Percentiles rank a stretch among this genome's conserved stretches.
phyloP scores from a whole-genome alignment of 2,888 invertebrate genomes.

The Dichetophora obliterata region DNA sequence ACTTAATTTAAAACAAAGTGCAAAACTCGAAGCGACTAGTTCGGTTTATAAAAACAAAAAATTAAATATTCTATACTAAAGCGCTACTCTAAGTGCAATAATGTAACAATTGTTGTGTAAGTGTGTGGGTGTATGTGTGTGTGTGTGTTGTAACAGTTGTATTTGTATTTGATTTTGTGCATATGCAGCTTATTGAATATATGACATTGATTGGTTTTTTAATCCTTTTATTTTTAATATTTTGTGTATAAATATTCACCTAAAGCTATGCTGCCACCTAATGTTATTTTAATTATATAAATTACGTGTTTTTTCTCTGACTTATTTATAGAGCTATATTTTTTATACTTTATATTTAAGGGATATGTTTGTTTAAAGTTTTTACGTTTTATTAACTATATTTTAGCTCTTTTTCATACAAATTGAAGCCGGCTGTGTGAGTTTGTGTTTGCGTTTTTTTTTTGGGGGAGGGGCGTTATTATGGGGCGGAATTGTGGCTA shows the following conservation, averaged over 20 bases:
- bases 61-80: too few relatives aligned
- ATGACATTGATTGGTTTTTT: background rate
- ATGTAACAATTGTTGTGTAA: slow-evolving; percentile 14
- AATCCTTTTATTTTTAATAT: background rate
- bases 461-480: background rate
- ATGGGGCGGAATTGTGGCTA: background rate
- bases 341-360: too few relatives aligned
- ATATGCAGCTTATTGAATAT: slow-evolving; percentile 17
- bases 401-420: too few relatives aligned
- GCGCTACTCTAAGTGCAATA: background rate
- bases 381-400: too few relatives aligned
- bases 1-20: too few relatives aligned
- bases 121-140: background rate
- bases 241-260: background rate
- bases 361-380: slow-evolving; percentile 6
- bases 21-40: too few relatives aligned
- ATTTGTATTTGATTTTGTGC: slow-evolving; percentile 10
- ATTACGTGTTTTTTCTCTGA: too few relatives aligned
- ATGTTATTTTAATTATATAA: background rate
- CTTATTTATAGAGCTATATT: too few relatives aligned
- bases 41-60: too few relatives aligned
- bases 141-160: background rate
- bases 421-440: too few relatives aligned
- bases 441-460: too few relatives aligned
- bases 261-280: background rate